Conservation (phyloP, 2,113 vertebrate species). For the Chinchilla lanigera region DNA sequence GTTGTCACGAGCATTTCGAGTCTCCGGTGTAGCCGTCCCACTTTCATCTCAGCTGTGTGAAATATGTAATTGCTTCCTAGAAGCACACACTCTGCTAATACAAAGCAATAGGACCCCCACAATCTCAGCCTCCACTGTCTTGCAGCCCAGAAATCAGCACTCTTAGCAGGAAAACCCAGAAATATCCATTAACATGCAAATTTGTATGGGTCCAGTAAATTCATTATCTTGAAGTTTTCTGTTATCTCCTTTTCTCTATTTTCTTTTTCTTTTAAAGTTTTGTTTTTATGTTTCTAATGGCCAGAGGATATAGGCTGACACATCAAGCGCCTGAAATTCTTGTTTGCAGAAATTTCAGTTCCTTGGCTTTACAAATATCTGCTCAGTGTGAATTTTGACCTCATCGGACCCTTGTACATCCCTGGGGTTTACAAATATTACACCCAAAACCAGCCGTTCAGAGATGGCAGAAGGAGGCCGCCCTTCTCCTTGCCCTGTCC, state of each 20-base stretch:
- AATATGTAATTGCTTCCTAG: not conserved
- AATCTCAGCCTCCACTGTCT: not conserved
- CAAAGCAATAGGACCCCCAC: not conserved
- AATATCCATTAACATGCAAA: not conserved
- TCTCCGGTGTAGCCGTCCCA: not conserved
- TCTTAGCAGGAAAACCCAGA: not conserved
- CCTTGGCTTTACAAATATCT: not conserved
- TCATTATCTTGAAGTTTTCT: not conserved
- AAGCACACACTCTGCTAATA: not conserved
- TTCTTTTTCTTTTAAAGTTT: not conserved
- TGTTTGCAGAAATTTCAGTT: constrained; percentile 22
- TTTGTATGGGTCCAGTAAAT: not conserved
- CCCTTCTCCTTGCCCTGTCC: not conserved
- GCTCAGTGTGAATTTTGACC: not conserved
- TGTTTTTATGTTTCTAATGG: not conserved
- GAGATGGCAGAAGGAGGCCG: not conserved
- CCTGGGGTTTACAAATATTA: not conserved
- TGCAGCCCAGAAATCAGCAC: not conserved
- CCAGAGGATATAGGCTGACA: not conserved
- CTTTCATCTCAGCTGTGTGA: not conserved
- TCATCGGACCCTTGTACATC: not conserved
- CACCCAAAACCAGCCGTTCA: not conserved
- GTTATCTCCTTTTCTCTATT: not conserved
- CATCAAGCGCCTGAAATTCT: not conserved
- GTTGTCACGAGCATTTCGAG: not conserved